phyloP scores from a whole-genome alignment of 1,140 invertebrate species.

The Drosophila neocordata region DNA sequence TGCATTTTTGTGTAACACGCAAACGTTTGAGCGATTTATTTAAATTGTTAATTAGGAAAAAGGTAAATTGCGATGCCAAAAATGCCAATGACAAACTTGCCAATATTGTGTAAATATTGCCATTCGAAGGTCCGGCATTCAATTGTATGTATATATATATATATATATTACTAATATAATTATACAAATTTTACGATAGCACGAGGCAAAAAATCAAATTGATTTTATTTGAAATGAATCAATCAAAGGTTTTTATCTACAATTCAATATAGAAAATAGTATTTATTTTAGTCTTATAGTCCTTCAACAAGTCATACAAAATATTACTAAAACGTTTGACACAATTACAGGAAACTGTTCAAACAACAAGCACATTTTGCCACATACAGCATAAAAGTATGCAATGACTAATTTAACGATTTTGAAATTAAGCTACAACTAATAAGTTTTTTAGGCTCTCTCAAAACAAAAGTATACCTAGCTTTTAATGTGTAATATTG shows the following conservation, averaged over 20 bases:
- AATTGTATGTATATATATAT: background rate
- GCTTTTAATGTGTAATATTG: too few relatives aligned
- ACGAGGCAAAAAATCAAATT: background rate
- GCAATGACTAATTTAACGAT: too few relatives aligned
- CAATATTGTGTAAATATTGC: background rate
- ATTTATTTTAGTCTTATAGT: too few relatives aligned
- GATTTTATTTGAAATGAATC: background rate
- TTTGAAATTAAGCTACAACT: too few relatives aligned
- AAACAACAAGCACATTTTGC: too few relatives aligned
- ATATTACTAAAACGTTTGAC: too few relatives aligned
- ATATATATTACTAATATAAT: conserved; percentile 5
- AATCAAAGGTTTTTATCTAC: background rate
- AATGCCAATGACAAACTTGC: conserved; percentile 49
- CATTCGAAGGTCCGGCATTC: background rate
- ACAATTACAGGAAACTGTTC: too few relatives aligned
- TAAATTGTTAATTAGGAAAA: conserved; percentile 82
- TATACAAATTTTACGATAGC: background rate
- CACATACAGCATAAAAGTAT: too few relatives aligned
- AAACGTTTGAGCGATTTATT: conserved; percentile 73
- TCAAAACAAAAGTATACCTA: too few relatives aligned
- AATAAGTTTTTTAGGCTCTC: too few relatives aligned
- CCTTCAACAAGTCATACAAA: too few relatives aligned
- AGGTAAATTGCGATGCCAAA: conserved; percentile 60
- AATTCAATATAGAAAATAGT: too few relatives aligned
- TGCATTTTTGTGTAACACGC: conserved; percentile 71